Conservation (phyloP, 2,797 vertebrate species). For the Chiroxiphia lanceolata region DNA sequence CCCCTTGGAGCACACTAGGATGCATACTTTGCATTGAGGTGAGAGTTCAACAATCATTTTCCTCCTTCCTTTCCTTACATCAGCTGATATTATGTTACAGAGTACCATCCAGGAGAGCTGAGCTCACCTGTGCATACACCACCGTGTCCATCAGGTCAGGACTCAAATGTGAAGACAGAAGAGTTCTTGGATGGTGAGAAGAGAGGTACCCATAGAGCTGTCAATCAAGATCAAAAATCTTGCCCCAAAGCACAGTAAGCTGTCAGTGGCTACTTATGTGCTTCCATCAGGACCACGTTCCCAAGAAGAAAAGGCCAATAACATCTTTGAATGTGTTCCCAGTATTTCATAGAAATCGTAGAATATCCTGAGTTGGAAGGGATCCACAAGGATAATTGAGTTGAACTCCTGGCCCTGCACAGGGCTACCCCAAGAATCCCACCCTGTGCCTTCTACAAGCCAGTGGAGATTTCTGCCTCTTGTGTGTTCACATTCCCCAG, state of each 20-base stretch:
- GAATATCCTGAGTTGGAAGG: background rate
- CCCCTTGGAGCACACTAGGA: background rate
- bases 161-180: background rate
- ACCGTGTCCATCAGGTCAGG: background rate
- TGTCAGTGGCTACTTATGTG: background rate
- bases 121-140: background rate
- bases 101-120: accelerated
- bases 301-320: background rate
- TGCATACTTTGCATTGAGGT: background rate
- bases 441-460: background rate
- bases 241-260: background rate
- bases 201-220: background rate
- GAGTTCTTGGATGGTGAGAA: background rate
- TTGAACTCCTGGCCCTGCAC: background rate
- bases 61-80: background rate
- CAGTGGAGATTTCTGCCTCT: background rate
- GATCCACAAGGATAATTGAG: background rate
- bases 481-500: background rate
- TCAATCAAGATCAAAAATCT: background rate
- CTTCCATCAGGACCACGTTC: accelerated
- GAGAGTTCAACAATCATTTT: background rate
- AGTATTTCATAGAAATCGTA: background rate
- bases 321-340: background rate
- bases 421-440: background rate
- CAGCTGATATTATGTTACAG: background rate